Conservation (phyloP, 2,797 vertebrate species). For the Antrozous pallidus region DNA sequence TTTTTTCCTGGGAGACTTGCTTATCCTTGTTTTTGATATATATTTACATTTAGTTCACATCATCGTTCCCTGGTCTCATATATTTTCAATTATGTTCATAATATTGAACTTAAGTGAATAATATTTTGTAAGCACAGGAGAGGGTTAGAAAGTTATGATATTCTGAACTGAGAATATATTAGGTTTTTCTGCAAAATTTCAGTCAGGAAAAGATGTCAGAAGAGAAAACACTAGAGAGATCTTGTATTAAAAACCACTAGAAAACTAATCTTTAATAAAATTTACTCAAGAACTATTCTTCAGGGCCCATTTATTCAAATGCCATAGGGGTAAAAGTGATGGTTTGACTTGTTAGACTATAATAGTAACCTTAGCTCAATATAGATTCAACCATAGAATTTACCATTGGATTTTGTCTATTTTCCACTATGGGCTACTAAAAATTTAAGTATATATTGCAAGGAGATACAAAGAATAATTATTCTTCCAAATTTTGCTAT, state of each 20-base stretch:
- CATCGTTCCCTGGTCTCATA: neutral
- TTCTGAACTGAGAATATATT: slow-evolving; percentile 53
- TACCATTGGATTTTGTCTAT: slow-evolving; percentile 23
- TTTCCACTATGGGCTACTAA: neutral
- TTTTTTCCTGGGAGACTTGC: slow-evolving; percentile 3
- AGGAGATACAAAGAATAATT: slow-evolving; percentile 8
- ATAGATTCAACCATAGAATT: slow-evolving; percentile 7
- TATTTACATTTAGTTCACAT: slow-evolving; percentile 37
- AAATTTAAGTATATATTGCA: slow-evolving; percentile 32
- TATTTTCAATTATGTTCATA: slow-evolving; percentile 58
- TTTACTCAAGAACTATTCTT: slow-evolving; percentile 56
- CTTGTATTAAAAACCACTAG: slow-evolving; percentile 45
- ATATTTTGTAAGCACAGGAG: slow-evolving; percentile 45
- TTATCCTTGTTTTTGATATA: slow-evolving; percentile 25
- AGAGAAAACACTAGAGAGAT: slow-evolving; percentile 55
- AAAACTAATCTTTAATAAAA: slow-evolving; percentile 65
- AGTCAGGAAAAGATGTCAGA: slow-evolving; percentile 39
- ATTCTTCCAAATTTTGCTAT: neutral
- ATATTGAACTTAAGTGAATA: slow-evolving; percentile 62
- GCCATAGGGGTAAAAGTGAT: slow-evolving; percentile 23
- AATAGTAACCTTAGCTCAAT: slow-evolving; percentile 37
- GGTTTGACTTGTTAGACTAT: slow-evolving; percentile 43
- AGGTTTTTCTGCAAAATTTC: slow-evolving; percentile 51
- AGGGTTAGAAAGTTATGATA: slow-evolving; percentile 57
- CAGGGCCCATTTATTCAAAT: slow-evolving; percentile 59